Base-by-base conservation (phyloP, 2,797 vertebrate species). In the Danio tinwini region DNA sequence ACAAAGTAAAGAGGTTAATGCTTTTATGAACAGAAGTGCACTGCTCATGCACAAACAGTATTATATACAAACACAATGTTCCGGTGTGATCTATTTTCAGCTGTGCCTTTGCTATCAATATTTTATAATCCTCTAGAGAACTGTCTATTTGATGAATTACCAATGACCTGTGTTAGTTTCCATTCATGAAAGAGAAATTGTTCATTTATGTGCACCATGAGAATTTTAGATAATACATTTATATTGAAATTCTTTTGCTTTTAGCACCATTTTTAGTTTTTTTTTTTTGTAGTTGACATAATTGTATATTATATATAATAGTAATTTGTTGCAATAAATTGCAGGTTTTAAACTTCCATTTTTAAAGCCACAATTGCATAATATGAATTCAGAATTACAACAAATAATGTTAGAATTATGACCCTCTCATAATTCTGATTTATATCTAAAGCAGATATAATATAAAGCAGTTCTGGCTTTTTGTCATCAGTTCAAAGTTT, bases 11-110 rank as follows among this genome's bases (percentile, higher is more conserved):
- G 21, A 45, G 2, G 14, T 77, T 21, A 40, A 50, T 49, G 14
- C 17, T 42, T 50, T 70, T 70, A 21, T 61, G 5, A 21, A 77
- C 16, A 47, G 16, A 68, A n/a, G 10, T 17, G 17, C 19, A 29
- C 13, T 1, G 42, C 14, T 56, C 19, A 45, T 13, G 12, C 19
- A 65, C 62, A 76, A 56, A 76, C 10, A 59, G 52, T 56, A 47
- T n/a, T 12, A 2, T 21, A 59, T 7, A 19, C 42, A 58, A 42
- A 76, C 64, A 52, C 62, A 39, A 45, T 62, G 65, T 62, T 76
- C 37, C 16, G 63, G 45, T 6, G 17, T 21, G 64, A 69, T 40
- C 55, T 78, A 78, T 70, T 78, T 78, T 78, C 39, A 78, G 76
- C 67, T 8, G 45, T 17, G 47, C 53, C 13, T 62, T 68, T 52